Evolutionary conservation across 2,888 invertebrate genomes (phyloP).

Genomic region (Corbicula japonica): DNA sequence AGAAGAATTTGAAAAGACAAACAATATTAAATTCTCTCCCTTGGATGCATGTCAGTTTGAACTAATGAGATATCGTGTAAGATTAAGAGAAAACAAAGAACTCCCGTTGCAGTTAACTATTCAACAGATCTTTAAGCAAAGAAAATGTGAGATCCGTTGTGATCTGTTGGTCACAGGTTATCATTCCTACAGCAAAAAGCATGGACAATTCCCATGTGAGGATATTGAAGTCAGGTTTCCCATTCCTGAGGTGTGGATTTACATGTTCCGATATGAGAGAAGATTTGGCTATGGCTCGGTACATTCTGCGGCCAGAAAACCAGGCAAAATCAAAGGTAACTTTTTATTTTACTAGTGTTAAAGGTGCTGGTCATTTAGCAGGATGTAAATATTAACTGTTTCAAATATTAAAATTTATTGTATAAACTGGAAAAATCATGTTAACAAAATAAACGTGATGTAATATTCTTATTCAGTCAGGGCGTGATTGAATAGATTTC

Average conservation of each 20-base stretch:
- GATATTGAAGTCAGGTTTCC: slow-evolving; percentile 97
- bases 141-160: slow-evolving; percentile 96
- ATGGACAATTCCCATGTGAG: slow-evolving; percentile 91
- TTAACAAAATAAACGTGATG: too few relatives aligned
- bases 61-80: slow-evolving; percentile 96
- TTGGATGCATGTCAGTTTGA: slow-evolving; percentile 99
- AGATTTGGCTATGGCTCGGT: slow-evolving; percentile 99
- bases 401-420: too few relatives aligned
- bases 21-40: slow-evolving; percentile 89
- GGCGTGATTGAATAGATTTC: too few relatives aligned
- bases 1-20: slow-evolving; percentile 92
- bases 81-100: slow-evolving; percentile 92
- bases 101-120: slow-evolving; percentile 98
- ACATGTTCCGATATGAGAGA: slow-evolving; percentile 98
- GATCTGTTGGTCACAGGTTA: slow-evolving; percentile 99
- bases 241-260: slow-evolving; percentile 99
- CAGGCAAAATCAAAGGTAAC: slow-evolving; percentile 88
- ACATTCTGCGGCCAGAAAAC: slow-evolving; percentile 92
- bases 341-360: background rate
- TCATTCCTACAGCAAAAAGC: slow-evolving; percentile 96
- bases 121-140: slow-evolving; percentile 89
- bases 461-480: too few relatives aligned
- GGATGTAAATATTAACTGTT: too few relatives aligned
- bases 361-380: too few relatives aligned
- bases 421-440: too few relatives aligned